phyloP scores from a whole-genome alignment of 2,797 vertebrate genomes.

The Falco berigora region DNA sequence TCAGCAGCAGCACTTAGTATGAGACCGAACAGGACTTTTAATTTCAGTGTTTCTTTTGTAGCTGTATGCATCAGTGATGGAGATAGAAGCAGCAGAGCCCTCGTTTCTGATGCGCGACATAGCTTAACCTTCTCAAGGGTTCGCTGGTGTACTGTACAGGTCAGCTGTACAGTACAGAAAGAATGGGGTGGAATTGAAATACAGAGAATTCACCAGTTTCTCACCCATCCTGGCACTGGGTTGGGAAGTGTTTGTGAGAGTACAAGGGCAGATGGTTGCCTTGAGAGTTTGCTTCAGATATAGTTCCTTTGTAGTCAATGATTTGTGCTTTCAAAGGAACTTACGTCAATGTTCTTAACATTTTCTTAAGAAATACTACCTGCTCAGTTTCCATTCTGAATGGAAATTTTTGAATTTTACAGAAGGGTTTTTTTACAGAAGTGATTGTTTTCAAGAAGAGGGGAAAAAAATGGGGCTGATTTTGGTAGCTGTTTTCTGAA shows the following conservation, averaged over 20 bases:
- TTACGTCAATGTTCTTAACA: neutral
- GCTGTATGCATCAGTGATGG: neutral
- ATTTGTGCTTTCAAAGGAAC: neutral
- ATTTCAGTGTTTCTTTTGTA: neutral
- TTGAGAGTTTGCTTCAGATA: neutral
- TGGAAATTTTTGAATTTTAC: neutral
- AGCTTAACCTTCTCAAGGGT: neutral
- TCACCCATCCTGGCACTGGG: neutral
- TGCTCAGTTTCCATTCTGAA: neutral
- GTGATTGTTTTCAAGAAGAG: neutral
- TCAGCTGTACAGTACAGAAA: neutral
- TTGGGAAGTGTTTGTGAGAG: neutral
- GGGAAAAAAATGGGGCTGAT: accelerated
- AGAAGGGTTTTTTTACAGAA: neutral
- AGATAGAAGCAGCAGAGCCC: neutral
- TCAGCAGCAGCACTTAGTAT: neutral
- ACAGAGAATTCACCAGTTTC: neutral
- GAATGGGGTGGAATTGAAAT: neutral
- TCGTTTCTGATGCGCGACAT: neutral
- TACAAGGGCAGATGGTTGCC: neutral
- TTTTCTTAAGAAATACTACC: neutral
- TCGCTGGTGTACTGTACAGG: neutral
- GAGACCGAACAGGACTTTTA: neutral
- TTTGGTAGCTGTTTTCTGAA: neutral
- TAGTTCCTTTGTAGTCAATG: neutral